Base-by-base conservation (phyloP, 2,113 vertebrate species). In the Cebus imitator region DNA sequence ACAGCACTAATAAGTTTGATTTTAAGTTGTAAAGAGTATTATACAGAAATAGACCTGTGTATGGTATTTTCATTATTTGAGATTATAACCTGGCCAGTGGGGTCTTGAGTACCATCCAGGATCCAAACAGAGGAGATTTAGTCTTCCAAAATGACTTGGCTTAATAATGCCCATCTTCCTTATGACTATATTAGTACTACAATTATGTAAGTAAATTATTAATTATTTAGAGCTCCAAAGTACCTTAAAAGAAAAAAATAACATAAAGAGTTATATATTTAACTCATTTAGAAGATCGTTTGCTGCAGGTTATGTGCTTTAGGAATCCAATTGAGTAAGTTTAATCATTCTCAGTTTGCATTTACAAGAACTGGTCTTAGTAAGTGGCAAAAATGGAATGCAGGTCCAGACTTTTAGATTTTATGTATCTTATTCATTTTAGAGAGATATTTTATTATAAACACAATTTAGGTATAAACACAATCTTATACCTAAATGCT, bases 21-120 rank as follows among this genome's bases (percentile, higher is more conserved):
- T 97, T 95, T 95, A 89, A 80, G 25, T 23, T 72, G 13, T 55
- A 80, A 66, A 84, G 73, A 97, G 27, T 73, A 70, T 43, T 70
- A 0, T 7, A n/a, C 4, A 37, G 43, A 87, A 80, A 58, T 75
- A n/a, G 40, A 73, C 50, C 18, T 50, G 17, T 23, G 5, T 35
- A 43, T 72, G 32, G 1, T 30, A 50, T 37, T 93, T 95, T 68
- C 57, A 72, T 86, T 87, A 75, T 64, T 90, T 87, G 25, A 80
- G 17, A 89, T 66, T 87, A 18, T 85, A 78, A 81, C 40, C 11
- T 81, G 25, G 21, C 0, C 6, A 48, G 4, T 66, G 78, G 4
- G 32, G 2, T 73, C 30, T 84, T 79, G 16, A 40, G 32, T 85
- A 9, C 6, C 52, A 1, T 25, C 58, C n/a, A 64, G 30, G 35